These are phyloP conservation scores for Arge pagana DNA, from an alignment of 2,888 invertebrate species.

Conservation along the genomic window DNA sequence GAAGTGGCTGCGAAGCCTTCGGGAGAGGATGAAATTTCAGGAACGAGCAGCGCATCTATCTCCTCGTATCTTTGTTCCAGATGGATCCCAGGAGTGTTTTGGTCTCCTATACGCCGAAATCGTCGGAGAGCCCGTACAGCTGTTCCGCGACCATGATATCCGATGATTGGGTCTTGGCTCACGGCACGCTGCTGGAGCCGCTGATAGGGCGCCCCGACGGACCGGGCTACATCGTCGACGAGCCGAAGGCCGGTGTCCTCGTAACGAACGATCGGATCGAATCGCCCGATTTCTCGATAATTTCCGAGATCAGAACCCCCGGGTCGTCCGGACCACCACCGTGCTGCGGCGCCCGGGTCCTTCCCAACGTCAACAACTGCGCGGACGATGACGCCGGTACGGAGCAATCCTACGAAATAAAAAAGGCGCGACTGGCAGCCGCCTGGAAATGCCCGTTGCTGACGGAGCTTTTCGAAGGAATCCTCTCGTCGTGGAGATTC, in stretches of 20 bases:
- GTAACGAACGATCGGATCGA: background rate
- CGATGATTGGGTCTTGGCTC: slow-evolving; percentile 62
- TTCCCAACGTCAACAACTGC: slow-evolving; percentile 7
- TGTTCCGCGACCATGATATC: slow-evolving; percentile 63
- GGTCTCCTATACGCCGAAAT: slow-evolving; percentile 59
- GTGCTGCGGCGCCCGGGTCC: slow-evolving; percentile 8
- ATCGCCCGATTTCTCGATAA: slow-evolving; percentile 3
- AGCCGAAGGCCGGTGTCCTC: slow-evolving; percentile 3
- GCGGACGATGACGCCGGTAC: background rate
- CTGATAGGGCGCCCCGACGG: slow-evolving; percentile 58
- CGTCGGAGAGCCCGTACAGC: slow-evolving; percentile 49
- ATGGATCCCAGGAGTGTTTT: slow-evolving; percentile 62
- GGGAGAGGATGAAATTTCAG: no score
- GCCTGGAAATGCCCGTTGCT: slow-evolving; percentile 64
- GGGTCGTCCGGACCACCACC: background rate
- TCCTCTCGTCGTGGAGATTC: slow-evolving; percentile 63
- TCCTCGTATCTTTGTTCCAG: no score
- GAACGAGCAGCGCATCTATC: no score
- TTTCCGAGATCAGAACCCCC: slow-evolving; percentile 1
- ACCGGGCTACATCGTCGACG: background rate
- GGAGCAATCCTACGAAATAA: background rate
- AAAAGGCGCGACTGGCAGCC: slow-evolving; percentile 44
- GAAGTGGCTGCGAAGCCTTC: no score
- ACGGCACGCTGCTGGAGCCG: slow-evolving; percentile 61
- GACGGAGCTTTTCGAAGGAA: slow-evolving; percentile 59